Conservation (phyloP, 2,888 invertebrate species). For the Clistopyga incitator region DNA sequence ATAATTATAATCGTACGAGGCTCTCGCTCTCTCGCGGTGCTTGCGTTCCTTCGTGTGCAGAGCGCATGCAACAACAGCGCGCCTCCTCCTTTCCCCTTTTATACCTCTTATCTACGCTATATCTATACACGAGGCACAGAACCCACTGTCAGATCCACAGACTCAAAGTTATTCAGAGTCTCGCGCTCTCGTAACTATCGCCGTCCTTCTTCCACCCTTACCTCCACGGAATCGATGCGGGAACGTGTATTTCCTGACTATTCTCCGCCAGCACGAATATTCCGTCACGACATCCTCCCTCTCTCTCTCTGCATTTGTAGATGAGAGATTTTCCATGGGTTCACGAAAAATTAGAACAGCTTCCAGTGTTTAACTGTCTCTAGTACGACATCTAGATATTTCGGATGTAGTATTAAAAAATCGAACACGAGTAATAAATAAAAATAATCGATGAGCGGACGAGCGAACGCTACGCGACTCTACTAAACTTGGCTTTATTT, state of each 20-base stretch:
- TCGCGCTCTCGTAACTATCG: slow-evolving; percentile 38
- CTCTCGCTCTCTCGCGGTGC: background rate
- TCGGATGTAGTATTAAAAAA: no score
- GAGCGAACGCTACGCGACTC: background rate
- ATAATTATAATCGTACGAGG: background rate
- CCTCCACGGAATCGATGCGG: slow-evolving; percentile 21
- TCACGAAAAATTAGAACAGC: background rate
- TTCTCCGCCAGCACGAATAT: slow-evolving; percentile 29
- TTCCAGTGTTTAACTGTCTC: no score
- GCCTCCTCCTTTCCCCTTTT: slow-evolving; percentile 21
- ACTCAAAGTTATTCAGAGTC: slow-evolving; percentile 28
- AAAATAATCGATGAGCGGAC: background rate
- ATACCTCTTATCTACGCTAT: background rate
- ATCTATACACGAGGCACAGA: background rate
- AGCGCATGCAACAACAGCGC: slow-evolving; percentile 28
- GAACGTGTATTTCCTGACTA: slow-evolving; percentile 32
- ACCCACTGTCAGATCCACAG: slow-evolving; percentile 12
- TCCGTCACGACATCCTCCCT: slow-evolving; percentile 10
- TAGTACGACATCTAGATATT: no score
- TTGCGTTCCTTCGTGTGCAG: background rate
- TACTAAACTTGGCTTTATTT: background rate
- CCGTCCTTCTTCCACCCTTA: slow-evolving; percentile 14
- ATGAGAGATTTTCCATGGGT: background rate
- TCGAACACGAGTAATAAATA: no score
- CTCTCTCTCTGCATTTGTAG: background rate